Base-by-base conservation (phyloP, 35 echinoderm and acorn worm species). In the Holothuria glaberrima region DNA sequence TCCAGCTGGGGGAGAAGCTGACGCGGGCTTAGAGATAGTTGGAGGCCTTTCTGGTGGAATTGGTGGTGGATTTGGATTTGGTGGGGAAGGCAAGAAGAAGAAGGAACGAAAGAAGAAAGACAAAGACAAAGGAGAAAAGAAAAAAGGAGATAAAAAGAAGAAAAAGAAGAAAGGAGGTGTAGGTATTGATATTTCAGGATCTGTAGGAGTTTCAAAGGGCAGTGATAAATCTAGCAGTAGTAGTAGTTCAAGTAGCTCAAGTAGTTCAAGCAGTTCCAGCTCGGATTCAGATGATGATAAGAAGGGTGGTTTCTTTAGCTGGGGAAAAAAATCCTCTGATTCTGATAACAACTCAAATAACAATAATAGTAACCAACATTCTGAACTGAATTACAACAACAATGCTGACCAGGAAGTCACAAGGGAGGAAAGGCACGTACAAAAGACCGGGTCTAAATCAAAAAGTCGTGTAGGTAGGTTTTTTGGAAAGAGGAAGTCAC, bases 291-390 rank as follows among this genome's bases (percentile, higher is more conserved):
- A 87, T 58, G 87, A 90, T 81, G 90, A 92, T 77, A 82, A 90
- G 85, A 87, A 87, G 44, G 85, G 85, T 61, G 80, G 80, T 68
- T 87, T 67, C 70, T 91, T 94, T 80, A 76, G 90, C 65, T 91
- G 89, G 35, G 88, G 61, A 41, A 87, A 75, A 54, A 80, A 69
- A 44, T 27, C 35, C 4, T 92, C 91, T 59, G 93, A 94, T 61
- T 96, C 94, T 48, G 94, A 96, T 90, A 90, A 88, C 46, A 96
- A 96, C 84, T 93, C 91, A 75, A 96, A 96, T 45, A 96, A 96
- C 75, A 96, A 93, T 73, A 96, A 96, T 71, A 93, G 91, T 72
- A 93, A 94, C 73, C 48, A 68, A 91, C 58, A 92, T 86, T 89
- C 80, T 62, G 70, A 90, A 87, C 62, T 86, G 50, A 96, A 96